A percentile compares a stretch with the other conserved stretches of the same genome.
Conservation (phyloP, 2,113 vertebrate species). For the Drymodes brunneopygia region DNA sequence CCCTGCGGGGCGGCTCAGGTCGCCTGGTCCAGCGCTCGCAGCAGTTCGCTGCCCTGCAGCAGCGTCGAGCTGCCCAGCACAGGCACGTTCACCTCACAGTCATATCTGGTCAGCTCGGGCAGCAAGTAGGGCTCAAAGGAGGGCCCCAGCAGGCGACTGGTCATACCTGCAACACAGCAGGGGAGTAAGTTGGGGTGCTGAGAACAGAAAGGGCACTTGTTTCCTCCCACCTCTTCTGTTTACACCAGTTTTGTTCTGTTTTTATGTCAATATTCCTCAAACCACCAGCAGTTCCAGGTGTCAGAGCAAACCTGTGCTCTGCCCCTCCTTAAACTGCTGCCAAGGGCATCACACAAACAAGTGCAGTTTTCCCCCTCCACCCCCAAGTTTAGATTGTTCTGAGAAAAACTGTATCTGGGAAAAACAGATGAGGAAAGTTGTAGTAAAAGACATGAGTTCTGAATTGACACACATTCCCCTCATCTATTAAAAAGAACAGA, state of each 20-base stretch:
- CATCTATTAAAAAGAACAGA: neutral
- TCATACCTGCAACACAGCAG: slow-evolving; percentile 75
- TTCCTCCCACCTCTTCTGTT: neutral
- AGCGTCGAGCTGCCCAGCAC: slow-evolving; percentile 87
- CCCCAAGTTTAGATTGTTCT: neutral
- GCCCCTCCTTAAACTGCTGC: neutral
- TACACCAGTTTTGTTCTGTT: neutral
- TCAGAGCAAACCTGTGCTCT: neutral
- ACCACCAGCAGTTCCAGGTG: neutral
- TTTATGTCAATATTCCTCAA: neutral
- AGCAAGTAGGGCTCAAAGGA: slow-evolving; percentile 84
- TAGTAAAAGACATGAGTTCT: neutral
- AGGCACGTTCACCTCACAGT: slow-evolving; percentile 97
- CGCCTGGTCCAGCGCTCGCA: slow-evolving; percentile 92
- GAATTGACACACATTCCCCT: neutral
- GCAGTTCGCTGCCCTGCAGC: slow-evolving; percentile 93
- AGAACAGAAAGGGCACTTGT: too few species aligned
- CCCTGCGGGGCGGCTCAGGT: slow-evolving; percentile 67
- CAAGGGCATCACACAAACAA: neutral
- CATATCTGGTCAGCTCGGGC: slow-evolving; percentile 93
- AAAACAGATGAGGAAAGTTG: neutral
- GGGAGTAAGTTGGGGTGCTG: neutral
- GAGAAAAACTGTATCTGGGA: neutral
- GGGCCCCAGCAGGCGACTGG: slow-evolving; percentile 84
- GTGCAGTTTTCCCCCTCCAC: neutral